Evolutionary conservation across 2,113 vertebrate species (phyloP), one percentile per base, ranked within the genome.

Genomic region (Stomatorhinus ivindoensis): DNA sequence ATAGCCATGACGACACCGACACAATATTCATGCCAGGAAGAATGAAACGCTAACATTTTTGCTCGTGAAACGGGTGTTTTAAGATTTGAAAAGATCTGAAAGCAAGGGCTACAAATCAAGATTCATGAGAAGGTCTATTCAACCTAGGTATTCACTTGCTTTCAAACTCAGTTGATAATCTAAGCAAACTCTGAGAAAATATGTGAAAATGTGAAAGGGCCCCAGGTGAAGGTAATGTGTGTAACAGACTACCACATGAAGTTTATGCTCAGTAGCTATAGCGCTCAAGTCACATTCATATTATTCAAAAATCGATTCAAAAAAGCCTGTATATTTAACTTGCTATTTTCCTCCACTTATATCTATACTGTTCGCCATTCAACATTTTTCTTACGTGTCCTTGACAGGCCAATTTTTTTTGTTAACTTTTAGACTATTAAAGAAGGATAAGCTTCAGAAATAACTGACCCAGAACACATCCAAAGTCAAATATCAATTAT

Each of bases 401-500:
- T 80, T 80, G 73, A 80, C 35, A 80, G 73, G 73, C 73, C 73
- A 42, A 42, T 80, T 80, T 80, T 80, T 80, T 80, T 80, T 80
- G 73, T 80, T 80, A 80, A 80, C 31, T 80, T 80, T 19, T 80
- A 80, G 73, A 80, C 73, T 80, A 39, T 42, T 80, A 80, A 80
- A 80, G 73, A 80, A 80, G 73, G 39, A 80, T 80, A 80, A 39
- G 73, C 73, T 80, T 80, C 73, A 80, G 42, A 80, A 80, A 80
- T 80, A 80, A 80, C 73, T 80, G 73, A 86, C 44, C 83, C 83
- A 86, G 47, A 86, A 47, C 44, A 86, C 44, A 86, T 13, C 47
- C 83, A 86, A 86, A 86, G 83, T 50, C 24, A 86, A 86, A 86
- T 86, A 86, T 48, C 44, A 86, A 48, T 86, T 86, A 47, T 86